These are phyloP conservation scores for Ursus arctos DNA, from an alignment of 2,113 vertebrate species.

Conservation along the genomic window DNA sequence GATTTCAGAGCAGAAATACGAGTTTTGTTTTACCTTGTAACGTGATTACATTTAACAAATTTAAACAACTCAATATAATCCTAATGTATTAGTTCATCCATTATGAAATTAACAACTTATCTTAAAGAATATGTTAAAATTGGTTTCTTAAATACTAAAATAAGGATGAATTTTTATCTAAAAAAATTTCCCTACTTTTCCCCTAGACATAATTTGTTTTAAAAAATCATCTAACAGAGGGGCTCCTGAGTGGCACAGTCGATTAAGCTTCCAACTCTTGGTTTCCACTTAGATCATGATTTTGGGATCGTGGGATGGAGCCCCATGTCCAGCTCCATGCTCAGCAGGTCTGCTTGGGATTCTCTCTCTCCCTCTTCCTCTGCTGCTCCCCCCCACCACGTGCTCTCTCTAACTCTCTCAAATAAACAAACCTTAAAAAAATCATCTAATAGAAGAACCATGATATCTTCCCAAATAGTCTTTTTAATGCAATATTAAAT, in stretches of 20 bases:
- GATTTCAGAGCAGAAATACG: background rate
- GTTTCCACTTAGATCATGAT: background rate
- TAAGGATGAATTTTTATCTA: background rate
- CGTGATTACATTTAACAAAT: background rate
- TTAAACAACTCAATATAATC: background rate
- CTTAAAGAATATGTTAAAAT: background rate
- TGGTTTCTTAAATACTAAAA: background rate
- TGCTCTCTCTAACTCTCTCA: background rate
- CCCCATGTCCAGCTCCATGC: background rate
- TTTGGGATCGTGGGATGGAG: background rate
- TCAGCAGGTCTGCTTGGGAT: background rate
- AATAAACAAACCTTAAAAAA: background rate
- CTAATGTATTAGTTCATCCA: background rate
- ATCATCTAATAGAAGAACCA: background rate
- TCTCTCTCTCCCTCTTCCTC: background rate
- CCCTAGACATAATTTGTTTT: background rate
- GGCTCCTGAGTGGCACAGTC: background rate
- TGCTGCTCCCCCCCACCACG: background rate
- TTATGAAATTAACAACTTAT: background rate
- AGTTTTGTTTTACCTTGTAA: background rate
- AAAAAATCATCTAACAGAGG: background rate
- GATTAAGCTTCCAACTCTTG: background rate
- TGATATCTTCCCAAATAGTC: conserved; percentile 10
- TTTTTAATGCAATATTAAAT: conserved; percentile 32
- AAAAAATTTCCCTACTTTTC: background rate